Evolutionary conservation across 2,113 vertebrate species (phyloP).

Genomic region (Etheostoma cragini): DNA sequence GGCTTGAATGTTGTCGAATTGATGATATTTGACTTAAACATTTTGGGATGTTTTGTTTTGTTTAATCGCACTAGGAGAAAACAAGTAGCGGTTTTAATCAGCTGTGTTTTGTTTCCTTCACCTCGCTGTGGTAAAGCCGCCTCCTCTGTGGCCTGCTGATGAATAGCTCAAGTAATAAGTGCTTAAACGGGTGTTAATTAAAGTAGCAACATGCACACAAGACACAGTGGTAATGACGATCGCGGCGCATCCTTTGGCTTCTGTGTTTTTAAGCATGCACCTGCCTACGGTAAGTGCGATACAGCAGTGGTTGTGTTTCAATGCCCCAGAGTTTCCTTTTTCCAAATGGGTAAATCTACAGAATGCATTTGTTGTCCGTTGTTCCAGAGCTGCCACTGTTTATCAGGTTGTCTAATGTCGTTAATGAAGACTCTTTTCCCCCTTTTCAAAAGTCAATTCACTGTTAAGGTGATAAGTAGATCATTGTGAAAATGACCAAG

Average conservation of each 20-base stretch:
- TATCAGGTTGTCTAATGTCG: neutral
- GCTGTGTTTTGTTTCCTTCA: constrained; percentile 31
- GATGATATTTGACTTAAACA: neutral
- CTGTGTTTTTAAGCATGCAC: neutral
- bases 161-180: constrained; percentile 44
- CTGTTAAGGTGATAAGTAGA: neutral
- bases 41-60: neutral
- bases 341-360: neutral
- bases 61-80: neutral
- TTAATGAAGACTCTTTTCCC: no score
- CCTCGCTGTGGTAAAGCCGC: constrained; percentile 21
- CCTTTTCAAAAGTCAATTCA: neutral
- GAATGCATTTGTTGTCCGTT: neutral
- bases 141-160: constrained; percentile 44
- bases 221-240: neutral
- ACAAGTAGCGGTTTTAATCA: constrained; percentile 40
- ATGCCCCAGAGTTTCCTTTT: neutral
- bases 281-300: neutral
- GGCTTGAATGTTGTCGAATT: neutral
- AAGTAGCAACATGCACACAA: constrained; percentile 38
- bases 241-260: neutral
- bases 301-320: neutral
- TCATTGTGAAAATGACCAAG: neutral
- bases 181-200: constrained; percentile 66
- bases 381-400: neutral